Conservation (phyloP, 23 tunicate genomes). For the Halocynthia aurantium region DNA sequence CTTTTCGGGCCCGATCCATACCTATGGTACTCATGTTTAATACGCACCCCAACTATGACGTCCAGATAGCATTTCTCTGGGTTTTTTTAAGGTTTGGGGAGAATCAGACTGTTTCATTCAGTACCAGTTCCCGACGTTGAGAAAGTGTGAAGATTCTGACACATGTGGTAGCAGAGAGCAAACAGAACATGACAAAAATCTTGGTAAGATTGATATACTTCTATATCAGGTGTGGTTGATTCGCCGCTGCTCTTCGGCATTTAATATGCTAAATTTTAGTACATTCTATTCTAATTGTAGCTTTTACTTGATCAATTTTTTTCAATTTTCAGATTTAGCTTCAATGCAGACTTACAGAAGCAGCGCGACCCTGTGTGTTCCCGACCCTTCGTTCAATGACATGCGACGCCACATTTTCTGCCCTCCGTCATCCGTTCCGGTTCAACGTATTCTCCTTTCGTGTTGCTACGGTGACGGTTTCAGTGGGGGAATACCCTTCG, state of each 20-base stretch:
- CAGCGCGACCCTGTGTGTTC: constrained; percentile 57
- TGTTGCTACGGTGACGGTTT: constrained; percentile 41
- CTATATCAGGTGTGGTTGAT: too few species aligned
- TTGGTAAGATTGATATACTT: too few species aligned
- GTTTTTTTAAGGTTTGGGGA: constrained; percentile 55
- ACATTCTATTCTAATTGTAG: too few species aligned
- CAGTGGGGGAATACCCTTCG: constrained; percentile 62
- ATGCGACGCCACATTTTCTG: constrained; percentile 32
- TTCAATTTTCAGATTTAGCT: constrained; percentile 15
- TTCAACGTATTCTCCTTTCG: constrained; percentile 39
- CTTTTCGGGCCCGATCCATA: too few species aligned
- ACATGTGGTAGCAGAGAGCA: neutral
- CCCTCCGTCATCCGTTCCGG: constrained; percentile 55
- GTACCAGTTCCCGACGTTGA: constrained; percentile 56
- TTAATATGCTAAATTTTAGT: neutral
- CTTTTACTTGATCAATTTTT: neutral
- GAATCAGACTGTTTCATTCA: constrained; percentile 86
- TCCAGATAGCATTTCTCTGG: neutral
- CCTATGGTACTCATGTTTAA: neutral
- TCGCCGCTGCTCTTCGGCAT: too few species aligned
- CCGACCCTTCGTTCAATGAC: constrained; percentile 52
- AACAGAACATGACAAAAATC: too few species aligned
- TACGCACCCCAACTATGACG: neutral
- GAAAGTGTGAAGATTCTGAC: neutral
- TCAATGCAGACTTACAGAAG: constrained; percentile 44